Evolutionary conservation across 2,888 invertebrate species (phyloP).

Genomic region (Scaptomyza caliginosa): DNA sequence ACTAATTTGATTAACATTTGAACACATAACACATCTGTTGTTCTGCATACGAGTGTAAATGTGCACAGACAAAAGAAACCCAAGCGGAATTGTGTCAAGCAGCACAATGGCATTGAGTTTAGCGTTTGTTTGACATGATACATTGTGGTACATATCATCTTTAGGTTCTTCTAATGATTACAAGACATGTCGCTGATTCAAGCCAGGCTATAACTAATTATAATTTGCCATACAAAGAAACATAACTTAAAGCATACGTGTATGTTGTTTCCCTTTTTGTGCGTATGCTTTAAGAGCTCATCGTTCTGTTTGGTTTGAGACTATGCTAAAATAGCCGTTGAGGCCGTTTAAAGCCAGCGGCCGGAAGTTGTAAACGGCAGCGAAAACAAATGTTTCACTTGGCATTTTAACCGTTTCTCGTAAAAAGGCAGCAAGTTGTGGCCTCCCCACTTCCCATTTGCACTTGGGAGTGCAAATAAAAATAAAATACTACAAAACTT

Average conservation of each 20-base stretch:
- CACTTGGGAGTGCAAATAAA: constrained; percentile 35
- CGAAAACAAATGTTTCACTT: constrained; percentile 69
- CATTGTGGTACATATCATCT: constrained; percentile 12
- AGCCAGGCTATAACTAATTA: constrained; percentile 19
- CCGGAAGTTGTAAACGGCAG: constrained; percentile 67
- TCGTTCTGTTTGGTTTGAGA: constrained; percentile 22
- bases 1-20: constrained; percentile 64
- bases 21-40: constrained; percentile 30
- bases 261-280: background rate
- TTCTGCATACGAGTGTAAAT: constrained; percentile 22
- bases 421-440: constrained; percentile 20
- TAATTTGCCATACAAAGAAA: constrained; percentile 17
- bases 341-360: constrained; percentile 39
- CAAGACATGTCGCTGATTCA: constrained; percentile 20
- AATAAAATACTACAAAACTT: constrained; percentile 56
- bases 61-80: constrained; percentile 40
- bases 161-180: constrained; percentile 40
- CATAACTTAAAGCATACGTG: constrained; percentile 28
- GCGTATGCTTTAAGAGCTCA: constrained; percentile 34
- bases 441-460: background rate
- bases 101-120: constrained; percentile 44
- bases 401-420: constrained; percentile 53
- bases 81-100: constrained; percentile 24
- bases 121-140: constrained; percentile 6
- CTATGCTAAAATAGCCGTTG: constrained; percentile 33